A percentile compares a stretch with the other conserved stretches of the same genome.
phyloP scores from a whole-genome alignment of 1,140 invertebrate species.

The Zaprionus taronus region DNA sequence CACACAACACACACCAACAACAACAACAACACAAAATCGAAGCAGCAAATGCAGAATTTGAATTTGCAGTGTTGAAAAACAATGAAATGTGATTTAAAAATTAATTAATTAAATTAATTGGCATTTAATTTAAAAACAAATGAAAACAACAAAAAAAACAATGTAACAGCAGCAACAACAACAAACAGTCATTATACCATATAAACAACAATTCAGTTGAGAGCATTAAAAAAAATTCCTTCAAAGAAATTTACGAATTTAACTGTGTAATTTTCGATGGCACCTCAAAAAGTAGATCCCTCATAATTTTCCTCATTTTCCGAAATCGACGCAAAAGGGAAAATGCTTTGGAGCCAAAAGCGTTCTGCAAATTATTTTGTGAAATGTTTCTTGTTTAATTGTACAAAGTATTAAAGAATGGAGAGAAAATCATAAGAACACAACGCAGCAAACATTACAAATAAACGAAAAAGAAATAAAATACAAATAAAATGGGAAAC shows the following conservation, averaged over 20 bases:
- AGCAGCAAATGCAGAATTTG: constrained; percentile 61
- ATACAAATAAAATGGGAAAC: constrained; percentile 43
- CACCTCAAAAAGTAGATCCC: constrained; percentile 24
- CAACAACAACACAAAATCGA: constrained; percentile 68
- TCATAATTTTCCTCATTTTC: constrained; percentile 31
- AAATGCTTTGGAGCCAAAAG: constrained; percentile 27
- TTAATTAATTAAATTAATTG: constrained; percentile 84
- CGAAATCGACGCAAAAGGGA: not conserved
- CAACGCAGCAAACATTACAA: constrained; percentile 44
- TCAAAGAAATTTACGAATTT: constrained; percentile 83
- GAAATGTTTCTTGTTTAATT: constrained; percentile 67
- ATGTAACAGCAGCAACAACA: constrained; percentile 55
- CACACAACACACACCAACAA: constrained; percentile 48
- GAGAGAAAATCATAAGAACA: constrained; percentile 39
- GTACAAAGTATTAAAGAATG: constrained; percentile 74
- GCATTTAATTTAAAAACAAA: constrained; percentile 79
- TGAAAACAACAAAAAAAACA: constrained; percentile 40
- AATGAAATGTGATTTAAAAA: constrained; percentile 84
- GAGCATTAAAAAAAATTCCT: constrained; percentile 75
- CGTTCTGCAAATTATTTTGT: constrained; percentile 46
- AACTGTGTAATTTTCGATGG: constrained; percentile 71
- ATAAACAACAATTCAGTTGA: constrained; percentile 69
- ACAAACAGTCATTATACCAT: constrained; percentile 81
- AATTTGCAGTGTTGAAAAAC: constrained; percentile 82
- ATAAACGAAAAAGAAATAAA: constrained; percentile 25